Conservation (phyloP, 2,888 invertebrate genomes). For the Philereme transversata region DNA sequence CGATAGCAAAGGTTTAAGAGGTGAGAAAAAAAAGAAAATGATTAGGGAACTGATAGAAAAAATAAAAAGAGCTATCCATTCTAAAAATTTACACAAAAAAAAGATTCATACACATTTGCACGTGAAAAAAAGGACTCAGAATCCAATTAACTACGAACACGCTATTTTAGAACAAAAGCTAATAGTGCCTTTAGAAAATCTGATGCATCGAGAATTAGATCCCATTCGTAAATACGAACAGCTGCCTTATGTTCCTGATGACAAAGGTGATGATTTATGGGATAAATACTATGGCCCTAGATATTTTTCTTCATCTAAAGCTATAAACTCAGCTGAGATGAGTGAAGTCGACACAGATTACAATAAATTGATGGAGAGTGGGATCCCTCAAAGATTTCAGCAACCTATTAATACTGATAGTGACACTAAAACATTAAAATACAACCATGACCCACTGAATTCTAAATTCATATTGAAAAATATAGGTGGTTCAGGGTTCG, state of each 20-base stretch:
- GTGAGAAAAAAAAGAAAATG: constrained; percentile 67
- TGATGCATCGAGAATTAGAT: constrained; percentile 54
- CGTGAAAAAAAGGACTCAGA: constrained; percentile 63
- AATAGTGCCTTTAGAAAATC: constrained; percentile 34
- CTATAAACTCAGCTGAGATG: constrained; percentile 68
- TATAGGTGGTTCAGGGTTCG: constrained; percentile 68
- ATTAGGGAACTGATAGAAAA: constrained; percentile 65
- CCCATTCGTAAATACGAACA: constrained; percentile 58
- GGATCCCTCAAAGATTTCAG: constrained; percentile 65
- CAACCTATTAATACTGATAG: constrained; percentile 58
- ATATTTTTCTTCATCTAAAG: constrained; percentile 55
- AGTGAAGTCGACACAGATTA: constrained; percentile 59
- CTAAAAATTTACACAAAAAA: constrained; percentile 47
- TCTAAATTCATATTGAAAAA: constrained; percentile 66
- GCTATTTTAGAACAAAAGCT: constrained; percentile 41
- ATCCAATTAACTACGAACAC: constrained; percentile 52
- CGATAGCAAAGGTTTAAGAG: constrained; percentile 66
- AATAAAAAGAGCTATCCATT: constrained; percentile 68
- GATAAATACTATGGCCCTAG: constrained; percentile 45
- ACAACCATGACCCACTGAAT: constrained; percentile 46
- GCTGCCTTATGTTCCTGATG: constrained; percentile 44
- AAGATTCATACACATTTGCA: constrained; percentile 48
- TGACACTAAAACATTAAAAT: constrained; percentile 40
- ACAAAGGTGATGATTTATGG: constrained; percentile 52
- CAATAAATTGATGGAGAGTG: constrained; percentile 53